Evolutionary conservation across 2,797 vertebrate species (phyloP), one percentile per base, ranked within the genome.

Genomic region (Botia almorhae): DNA sequence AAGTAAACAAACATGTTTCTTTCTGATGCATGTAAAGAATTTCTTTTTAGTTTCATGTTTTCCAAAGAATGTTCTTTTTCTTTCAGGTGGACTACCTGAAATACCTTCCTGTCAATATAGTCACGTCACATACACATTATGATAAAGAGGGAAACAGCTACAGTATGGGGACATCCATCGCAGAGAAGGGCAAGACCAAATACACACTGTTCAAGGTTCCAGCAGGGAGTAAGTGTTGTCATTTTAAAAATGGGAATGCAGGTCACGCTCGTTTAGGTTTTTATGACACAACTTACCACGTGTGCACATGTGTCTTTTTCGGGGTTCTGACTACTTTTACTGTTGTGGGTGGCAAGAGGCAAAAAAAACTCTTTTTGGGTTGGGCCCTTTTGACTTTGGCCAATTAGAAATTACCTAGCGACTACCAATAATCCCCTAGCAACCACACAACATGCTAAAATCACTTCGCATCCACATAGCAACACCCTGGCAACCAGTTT

Each of bases 141-240:
- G 98, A 99, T 84, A 93, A 87, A 53, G 95, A 91, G 72, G 97
- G 97, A 83, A 98, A 95, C 26, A 55, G 91, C 76, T 96, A 96
- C 88, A 99, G 98, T 88, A 92, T 99, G 72, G 97, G 97, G 61
- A 99, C 96, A 0, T 95, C 95, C 14, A 94, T 99, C 46, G 95
- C 93, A 74, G 95, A 97, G 68, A 99, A 96, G 89, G 97, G 96
- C 82, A 98, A 94, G 89, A 98, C 97, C 0, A 98, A 97, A 89
- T 99, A 97, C 1, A 19, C 91, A 8, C 26, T 99, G 17, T 97
- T 98, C 90, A 97, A 96, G 91, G 95, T 98, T 84, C 96, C 97
- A 29, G 85, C 93, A 46, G 61, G 76, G n/a, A 81, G 85, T 19
- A 88, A 92, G 86, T 91, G 86, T 74, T 64, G 51, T 17, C n/a